Evolutionary conservation across 2,888 invertebrate genomes (phyloP), one percentile per base, ranked within the genome.

Genomic region (Arrhopalites spinosus): DNA sequence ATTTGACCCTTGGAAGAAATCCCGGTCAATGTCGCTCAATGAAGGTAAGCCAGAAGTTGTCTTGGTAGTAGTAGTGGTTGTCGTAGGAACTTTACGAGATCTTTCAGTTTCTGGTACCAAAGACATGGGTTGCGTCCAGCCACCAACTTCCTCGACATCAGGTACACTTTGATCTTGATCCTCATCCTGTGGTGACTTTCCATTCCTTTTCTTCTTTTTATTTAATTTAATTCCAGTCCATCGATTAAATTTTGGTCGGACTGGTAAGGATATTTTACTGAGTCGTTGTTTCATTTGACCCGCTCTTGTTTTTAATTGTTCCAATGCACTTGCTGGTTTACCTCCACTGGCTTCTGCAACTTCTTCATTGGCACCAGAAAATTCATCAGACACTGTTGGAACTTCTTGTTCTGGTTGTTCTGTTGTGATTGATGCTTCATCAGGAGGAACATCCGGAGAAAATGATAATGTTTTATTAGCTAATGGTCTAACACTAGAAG

Each of bases 181-280:
- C 13, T 43, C 73, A 0, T 5, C 27, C 15, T 23, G 27, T 15
- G 1, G 11, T n/a, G 47, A 45, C 5, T 64, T 47, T 2, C 27
- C 68, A 63, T 74, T 68, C 43, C 59, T 13, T 45, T 67, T 23
- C 50, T 75, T 76, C 53, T 74, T 77, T 66, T 76, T 75, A 8
- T 76, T 25, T 50, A 80, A 64, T 71, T 79, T 80, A 0, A 79
- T 74, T 25, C 78, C 78, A 1, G 78, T 75, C 79, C 79, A 78
- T 25, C 78, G 88, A 78, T 86, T 88, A 61, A 89, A 87, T 83
- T 89, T 89, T 2, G 90, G 88, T 77, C 88, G 86, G 25, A 90
- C 89, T 0, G 92, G 89, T 81, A 93, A 80, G 43, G 85, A 84
- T 74, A 86, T 85, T 83, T 87, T 88, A 0, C 75, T 77, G 0